phyloP scores from a whole-genome alignment of 2,113 vertebrate species.

The Alethe diademata region DNA sequence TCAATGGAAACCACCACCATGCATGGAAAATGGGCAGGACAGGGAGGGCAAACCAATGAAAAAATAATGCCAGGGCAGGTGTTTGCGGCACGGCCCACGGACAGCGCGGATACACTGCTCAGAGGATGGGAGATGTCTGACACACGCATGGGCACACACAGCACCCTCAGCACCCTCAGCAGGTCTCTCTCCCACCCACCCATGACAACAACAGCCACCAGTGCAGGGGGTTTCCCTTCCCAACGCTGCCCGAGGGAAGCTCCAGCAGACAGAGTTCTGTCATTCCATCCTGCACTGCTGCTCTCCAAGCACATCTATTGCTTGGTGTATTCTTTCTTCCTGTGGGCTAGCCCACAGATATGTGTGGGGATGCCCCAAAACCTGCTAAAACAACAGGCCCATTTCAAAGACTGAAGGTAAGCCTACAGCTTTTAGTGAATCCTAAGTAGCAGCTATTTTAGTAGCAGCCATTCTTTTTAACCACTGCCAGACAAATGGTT shows the following conservation, averaged over 20 bases:
- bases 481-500: background rate
- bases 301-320: background rate
- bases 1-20: slow-evolving; percentile 43
- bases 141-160: slow-evolving; percentile 40
- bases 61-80: slow-evolving; percentile 23
- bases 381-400: background rate
- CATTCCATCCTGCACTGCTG: background rate
- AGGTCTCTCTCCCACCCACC: background rate
- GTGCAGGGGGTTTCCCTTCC: fast-evolving
- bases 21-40: slow-evolving; percentile 60
- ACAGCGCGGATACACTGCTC: background rate
- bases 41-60: background rate
- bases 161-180: background rate
- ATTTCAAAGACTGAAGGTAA: background rate
- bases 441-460: background rate
- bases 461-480: background rate
- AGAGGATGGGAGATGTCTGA: slow-evolving; percentile 60
- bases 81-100: background rate
- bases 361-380: background rate
- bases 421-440: background rate
- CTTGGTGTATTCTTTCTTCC: background rate
- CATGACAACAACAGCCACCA: fast-evolving
- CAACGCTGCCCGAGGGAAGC: background rate
- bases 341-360: background rate
- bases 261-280: background rate